Conservation (phyloP, 2,797 vertebrate species). For the Pseudochirops corinnae region DNA sequence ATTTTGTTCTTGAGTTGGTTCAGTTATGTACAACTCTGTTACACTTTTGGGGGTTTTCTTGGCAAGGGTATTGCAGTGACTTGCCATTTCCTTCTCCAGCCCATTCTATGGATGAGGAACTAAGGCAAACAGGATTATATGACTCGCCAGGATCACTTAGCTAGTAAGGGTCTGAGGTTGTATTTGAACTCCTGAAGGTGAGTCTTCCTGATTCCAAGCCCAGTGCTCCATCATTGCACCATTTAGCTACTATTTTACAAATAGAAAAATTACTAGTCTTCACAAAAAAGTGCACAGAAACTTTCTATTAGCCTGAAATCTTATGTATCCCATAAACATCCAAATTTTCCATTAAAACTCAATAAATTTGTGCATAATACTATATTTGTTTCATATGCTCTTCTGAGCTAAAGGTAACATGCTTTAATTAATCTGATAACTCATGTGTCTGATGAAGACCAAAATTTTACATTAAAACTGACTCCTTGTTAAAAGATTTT, state of each 20-base stretch:
- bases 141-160: neutral
- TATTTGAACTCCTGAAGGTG: neutral
- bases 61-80: neutral
- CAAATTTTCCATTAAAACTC: neutral
- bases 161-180: neutral
- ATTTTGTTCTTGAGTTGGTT: neutral
- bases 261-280: neutral
- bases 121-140: neutral
- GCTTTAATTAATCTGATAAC: neutral
- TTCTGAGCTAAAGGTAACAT: neutral
- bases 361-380: neutral
- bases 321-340: neutral
- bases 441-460: neutral
- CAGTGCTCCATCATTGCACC: neutral
- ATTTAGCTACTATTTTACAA: neutral
- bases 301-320: neutral
- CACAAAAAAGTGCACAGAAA: neutral
- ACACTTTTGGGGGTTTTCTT: neutral
- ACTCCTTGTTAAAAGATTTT: neutral
- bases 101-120: neutral
- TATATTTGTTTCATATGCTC: neutral
- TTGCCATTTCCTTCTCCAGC: neutral
- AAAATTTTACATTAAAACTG: neutral
- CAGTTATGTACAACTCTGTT: too few relatives aligned
- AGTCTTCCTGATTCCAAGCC: neutral